phyloP scores from a whole-genome alignment of 2,888 invertebrate species.

The Tetrapedia diversipes region DNA sequence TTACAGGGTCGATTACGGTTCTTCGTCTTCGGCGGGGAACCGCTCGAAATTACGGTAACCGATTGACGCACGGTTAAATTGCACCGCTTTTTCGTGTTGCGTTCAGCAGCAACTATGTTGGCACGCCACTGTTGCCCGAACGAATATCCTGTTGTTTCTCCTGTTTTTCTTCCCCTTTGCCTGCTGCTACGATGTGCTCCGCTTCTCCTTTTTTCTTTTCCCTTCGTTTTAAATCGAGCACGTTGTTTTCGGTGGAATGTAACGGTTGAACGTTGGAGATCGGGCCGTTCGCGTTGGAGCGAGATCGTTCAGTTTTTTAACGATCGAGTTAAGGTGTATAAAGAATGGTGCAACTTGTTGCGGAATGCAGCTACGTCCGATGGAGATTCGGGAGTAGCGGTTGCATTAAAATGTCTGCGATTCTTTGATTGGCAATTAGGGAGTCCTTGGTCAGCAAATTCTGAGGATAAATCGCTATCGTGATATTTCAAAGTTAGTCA shows the following conservation, averaged over 20 bases:
- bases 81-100: not conserved
- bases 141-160: not conserved
- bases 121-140: not conserved
- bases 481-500: no score
- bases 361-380: not conserved
- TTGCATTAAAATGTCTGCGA: not conserved
- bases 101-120: not conserved
- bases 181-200: no score
- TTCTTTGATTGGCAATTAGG: not conserved
- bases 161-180: no score
- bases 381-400: not conserved
- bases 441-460: no score
- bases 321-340: not conserved
- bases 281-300: no score
- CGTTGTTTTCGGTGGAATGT: no score
- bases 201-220: no score
- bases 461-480: no score
- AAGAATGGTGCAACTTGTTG: not conserved
- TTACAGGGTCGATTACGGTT: slow-evolving; percentile 10
- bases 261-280: no score
- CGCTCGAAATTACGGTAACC: not conserved
- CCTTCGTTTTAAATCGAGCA: no score
- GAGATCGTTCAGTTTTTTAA: not conserved
- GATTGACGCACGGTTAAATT: slow-evolving; percentile 8
- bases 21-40: not conserved